Evolutionary conservation across 2,113 vertebrate genomes (phyloP).

Genomic region (Anarrhichthys ocellatus): DNA sequence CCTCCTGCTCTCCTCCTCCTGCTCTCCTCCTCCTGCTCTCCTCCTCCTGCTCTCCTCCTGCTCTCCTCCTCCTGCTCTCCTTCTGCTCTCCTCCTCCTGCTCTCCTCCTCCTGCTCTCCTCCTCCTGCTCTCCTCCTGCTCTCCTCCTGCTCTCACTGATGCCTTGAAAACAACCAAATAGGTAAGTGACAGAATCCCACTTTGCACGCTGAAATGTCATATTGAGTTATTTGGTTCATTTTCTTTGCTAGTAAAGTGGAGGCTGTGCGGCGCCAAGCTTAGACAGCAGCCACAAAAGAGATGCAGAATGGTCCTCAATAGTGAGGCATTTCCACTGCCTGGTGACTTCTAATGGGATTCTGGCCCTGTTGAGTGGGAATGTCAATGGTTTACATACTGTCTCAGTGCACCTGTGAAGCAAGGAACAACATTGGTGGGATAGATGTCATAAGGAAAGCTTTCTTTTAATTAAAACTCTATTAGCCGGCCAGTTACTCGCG

Average conservation of each 20-base stretch:
- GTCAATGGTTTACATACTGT: conserved; percentile 17
- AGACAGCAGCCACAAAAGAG: conserved; percentile 36
- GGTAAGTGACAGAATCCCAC: conserved; percentile 74
- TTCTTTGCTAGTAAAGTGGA: conserved; percentile 26
- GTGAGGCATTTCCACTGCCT: conserved; percentile 23
- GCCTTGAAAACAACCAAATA: conserved; percentile 68
- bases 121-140: conserved; percentile 19
- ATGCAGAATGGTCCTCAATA: conserved; percentile 23
- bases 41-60: conserved; percentile 15
- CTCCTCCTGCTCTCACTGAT: conserved; percentile 19
- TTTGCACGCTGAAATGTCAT: conserved; percentile 57
- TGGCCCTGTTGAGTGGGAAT: conserved; percentile 15
- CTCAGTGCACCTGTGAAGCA: conserved; percentile 9
- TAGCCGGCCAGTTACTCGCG: not conserved
- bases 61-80: conserved; percentile 10
- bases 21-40: too few species aligned
- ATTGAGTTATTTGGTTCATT: conserved; percentile 68
- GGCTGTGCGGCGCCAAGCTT: not conserved
- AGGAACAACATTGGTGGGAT: not conserved
- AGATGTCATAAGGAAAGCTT: not conserved
- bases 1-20: conserved; percentile 19
- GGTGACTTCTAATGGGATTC: conserved; percentile 46
- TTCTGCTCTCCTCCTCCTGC: conserved; percentile 19
- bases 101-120: conserved; percentile 17
- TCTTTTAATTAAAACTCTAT: not conserved